These are phyloP conservation scores for Sarotherodon lohbergeri DNA, from an alignment of 2,113 vertebrate species.

Conservation along the genomic window DNA sequence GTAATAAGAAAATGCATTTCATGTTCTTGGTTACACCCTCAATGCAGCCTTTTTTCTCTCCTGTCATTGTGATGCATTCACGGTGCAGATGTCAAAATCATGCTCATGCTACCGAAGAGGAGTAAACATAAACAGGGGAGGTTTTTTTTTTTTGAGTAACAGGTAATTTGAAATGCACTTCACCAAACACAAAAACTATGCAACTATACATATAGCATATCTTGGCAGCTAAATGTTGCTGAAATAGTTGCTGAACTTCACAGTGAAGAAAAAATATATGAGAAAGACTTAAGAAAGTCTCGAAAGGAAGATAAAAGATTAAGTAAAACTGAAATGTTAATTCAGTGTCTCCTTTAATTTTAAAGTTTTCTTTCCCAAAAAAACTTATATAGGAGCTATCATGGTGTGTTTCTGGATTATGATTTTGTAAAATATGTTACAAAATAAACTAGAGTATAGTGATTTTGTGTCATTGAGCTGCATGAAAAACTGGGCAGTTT, in stretches of 20 bases:
- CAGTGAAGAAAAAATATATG: background rate
- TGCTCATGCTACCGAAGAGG: background rate
- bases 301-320: background rate
- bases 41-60: background rate
- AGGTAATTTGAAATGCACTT: background rate
- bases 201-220: background rate
- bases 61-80: background rate
- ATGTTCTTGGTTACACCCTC: background rate
- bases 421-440: background rate
- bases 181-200: background rate
- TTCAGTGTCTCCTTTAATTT: background rate
- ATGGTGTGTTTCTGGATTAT: background rate
- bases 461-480: background rate
- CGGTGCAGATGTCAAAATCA: background rate
- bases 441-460: background rate
- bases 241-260: background rate
- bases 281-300: background rate
- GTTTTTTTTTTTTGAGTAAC: background rate
- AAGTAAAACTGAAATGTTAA: background rate
- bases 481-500: background rate
- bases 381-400: background rate
- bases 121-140: background rate
- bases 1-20: background rate
- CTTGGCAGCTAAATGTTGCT: background rate
- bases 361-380: background rate